Conservation (phyloP, 2,113 vertebrate species). For the Trematocara unimaculatum region DNA sequence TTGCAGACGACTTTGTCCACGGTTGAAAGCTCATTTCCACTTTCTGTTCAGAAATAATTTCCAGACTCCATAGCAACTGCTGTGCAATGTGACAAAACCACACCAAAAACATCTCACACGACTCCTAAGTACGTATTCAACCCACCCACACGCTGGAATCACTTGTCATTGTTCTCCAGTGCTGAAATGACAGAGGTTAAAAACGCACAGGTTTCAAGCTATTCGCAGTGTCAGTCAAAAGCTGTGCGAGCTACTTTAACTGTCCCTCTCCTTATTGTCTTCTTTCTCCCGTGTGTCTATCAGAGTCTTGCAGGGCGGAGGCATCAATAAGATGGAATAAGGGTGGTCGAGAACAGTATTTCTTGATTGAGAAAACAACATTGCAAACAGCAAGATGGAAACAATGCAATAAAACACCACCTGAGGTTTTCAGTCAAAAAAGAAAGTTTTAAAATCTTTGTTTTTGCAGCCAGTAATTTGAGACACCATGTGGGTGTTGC, state of each 20-base stretch:
- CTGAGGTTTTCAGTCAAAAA: not conserved
- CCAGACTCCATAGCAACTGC: slow-evolving; percentile 15
- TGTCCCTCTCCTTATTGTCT: not conserved
- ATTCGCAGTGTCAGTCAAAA: slow-evolving; percentile 7
- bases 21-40: not conserved
- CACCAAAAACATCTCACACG: not conserved
- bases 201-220: slow-evolving; percentile 3
- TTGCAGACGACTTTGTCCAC: not conserved
- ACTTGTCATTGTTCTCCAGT: slow-evolving; percentile 9
- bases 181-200: slow-evolving; percentile 5
- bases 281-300: not conserved
- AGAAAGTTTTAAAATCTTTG: not conserved
- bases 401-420: not conserved
- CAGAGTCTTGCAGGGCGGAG: not conserved
- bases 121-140: not conserved
- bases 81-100: slow-evolving; percentile 3
- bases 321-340: not conserved
- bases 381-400: not conserved
- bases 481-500: not conserved
- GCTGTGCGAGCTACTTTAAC: not conserved
- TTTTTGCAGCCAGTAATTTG: not conserved
- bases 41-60: not conserved
- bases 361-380: not conserved
- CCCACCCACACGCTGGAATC: slow-evolving; percentile 13
- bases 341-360: not conserved